A percentile compares a stretch with the other conserved stretches of the same genome.
Conservation (phyloP, 2,113 vertebrate genomes). For the Sinocyclocheilus rhinocerous region DNA sequence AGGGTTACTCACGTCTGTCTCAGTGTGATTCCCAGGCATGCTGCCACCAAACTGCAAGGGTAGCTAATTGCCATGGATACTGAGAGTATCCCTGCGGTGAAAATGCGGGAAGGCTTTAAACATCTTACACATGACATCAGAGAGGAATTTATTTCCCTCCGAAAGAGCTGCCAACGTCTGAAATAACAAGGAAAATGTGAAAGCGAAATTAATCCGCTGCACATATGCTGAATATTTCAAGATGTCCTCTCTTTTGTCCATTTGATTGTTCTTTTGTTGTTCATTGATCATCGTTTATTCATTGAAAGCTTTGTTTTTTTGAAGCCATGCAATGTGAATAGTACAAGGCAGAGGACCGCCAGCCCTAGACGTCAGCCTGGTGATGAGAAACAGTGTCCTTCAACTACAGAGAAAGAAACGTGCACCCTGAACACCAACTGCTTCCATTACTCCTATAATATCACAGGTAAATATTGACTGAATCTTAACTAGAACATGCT, state of each 20-base stretch:
- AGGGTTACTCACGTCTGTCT: slow-evolving; percentile 8
- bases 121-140: slow-evolving; percentile 41
- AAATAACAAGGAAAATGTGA: slow-evolving; percentile 1
- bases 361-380: slow-evolving; percentile 81
- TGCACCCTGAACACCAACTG: slow-evolving; percentile 93
- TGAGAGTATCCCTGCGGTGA: slow-evolving; percentile 44
- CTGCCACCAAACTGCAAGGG: slow-evolving; percentile 45
- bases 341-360: slow-evolving; percentile 79
- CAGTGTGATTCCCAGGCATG: slow-evolving; percentile 36
- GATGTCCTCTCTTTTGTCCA: background rate
- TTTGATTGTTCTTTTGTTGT: background rate
- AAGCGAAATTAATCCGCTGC: background rate
- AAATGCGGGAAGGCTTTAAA: slow-evolving; percentile 18
- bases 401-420: slow-evolving; percentile 76
- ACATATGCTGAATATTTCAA: slow-evolving; percentile 25
- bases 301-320: slow-evolving; percentile 44
- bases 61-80: slow-evolving; percentile 53
- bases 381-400: slow-evolving; percentile 82
- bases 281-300: background rate
- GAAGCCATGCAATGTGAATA: slow-evolving; percentile 86
- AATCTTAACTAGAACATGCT: background rate
- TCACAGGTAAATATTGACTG: slow-evolving; percentile 82
- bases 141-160: slow-evolving; percentile 39
- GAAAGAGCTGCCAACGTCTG: background rate
- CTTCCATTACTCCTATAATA: slow-evolving; percentile 95